These are phyloP conservation scores for Clinocottus analis DNA, from an alignment of 2,113 vertebrate genomes.

Conservation along the genomic window DNA sequence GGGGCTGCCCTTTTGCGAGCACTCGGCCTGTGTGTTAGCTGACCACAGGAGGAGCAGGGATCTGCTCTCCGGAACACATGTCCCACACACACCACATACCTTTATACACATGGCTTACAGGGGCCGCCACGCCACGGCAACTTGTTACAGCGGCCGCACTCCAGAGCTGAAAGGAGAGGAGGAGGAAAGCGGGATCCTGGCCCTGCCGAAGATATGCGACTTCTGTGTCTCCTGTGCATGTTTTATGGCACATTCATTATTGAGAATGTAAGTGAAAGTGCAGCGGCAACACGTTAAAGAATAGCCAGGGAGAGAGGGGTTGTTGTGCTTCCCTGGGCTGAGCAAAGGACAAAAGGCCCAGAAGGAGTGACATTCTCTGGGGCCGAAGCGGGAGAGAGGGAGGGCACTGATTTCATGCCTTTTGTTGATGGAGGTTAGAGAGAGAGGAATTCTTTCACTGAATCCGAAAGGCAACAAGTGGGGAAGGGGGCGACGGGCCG, in stretches of 20 bases:
- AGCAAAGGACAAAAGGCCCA: conserved; percentile 86
- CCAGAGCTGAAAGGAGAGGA: conserved; percentile 26
- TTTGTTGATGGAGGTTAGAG: conserved; percentile 88
- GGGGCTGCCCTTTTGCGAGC: conserved; percentile 62
- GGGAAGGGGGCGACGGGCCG: conserved; percentile 86
- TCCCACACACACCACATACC: conserved; percentile 58
- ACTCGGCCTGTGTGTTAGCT: conserved; percentile 47
- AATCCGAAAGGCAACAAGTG: conserved; percentile 91
- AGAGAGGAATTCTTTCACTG: conserved; percentile 88
- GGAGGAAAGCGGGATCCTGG: conserved; percentile 40
- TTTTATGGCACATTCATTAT: conserved; percentile 76
- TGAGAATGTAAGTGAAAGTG: conserved; percentile 72
- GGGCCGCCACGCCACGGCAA: conserved; percentile 46
- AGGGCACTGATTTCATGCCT: conserved; percentile 90
- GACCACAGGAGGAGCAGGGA: conserved; percentile 62
- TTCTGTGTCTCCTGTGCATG: conserved; percentile 70
- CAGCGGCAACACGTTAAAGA: conserved; percentile 75
- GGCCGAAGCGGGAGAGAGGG: conserved; percentile 76
- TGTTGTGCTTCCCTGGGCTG: conserved; percentile 68
- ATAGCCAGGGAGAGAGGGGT: conserved; percentile 68
- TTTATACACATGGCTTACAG: conserved; percentile 52
- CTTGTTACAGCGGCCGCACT: conserved; percentile 54
- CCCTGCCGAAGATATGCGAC: conserved; percentile 60
- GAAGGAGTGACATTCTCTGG: conserved; percentile 86
- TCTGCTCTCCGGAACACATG: conserved; percentile 63